Evolutionary conservation across 2,888 invertebrate species (phyloP).

Genomic region (Tinea pellionella): DNA sequence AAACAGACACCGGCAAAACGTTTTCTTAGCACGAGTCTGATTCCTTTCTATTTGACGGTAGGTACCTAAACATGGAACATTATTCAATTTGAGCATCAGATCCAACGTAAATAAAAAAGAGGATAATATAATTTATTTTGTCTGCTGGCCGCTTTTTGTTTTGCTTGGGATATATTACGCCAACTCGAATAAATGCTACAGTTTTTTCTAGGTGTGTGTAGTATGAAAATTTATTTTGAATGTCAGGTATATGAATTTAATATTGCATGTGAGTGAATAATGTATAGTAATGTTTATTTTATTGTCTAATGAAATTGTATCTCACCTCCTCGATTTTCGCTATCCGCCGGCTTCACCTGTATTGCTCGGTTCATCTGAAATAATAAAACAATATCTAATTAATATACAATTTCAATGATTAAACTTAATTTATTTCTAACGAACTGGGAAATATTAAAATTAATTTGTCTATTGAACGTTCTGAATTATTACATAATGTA

Average conservation of each 20-base stretch:
- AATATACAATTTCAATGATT: not conserved
- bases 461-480: not conserved
- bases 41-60: conserved; percentile 1
- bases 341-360: conserved; percentile 99
- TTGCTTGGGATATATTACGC: conserved; percentile 7
- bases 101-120: conserved; percentile 12
- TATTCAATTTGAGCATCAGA: conserved; percentile 10
- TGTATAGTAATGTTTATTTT: not conserved
- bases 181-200: conserved; percentile 4
- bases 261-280: not conserved
- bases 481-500: not conserved
- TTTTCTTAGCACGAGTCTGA: conserved; percentile 10
- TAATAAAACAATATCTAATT: conserved; percentile 30
- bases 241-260: not conserved
- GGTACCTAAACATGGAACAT: conserved; percentile 4
- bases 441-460: not conserved
- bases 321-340: conserved; percentile 97
- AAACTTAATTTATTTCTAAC: not conserved
- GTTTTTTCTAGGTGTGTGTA: not conserved
- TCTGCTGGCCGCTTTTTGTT: conserved; percentile 13
- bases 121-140: conserved; percentile 13
- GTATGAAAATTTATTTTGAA: conserved; percentile 5
- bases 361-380: conserved; percentile 99
- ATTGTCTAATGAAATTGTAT: not conserved
- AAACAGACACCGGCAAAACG: conserved; percentile 17